These are phyloP conservation scores for Chydorus sphaericus DNA, from an alignment of 2,888 invertebrate genomes.

Conservation along the genomic window DNA sequence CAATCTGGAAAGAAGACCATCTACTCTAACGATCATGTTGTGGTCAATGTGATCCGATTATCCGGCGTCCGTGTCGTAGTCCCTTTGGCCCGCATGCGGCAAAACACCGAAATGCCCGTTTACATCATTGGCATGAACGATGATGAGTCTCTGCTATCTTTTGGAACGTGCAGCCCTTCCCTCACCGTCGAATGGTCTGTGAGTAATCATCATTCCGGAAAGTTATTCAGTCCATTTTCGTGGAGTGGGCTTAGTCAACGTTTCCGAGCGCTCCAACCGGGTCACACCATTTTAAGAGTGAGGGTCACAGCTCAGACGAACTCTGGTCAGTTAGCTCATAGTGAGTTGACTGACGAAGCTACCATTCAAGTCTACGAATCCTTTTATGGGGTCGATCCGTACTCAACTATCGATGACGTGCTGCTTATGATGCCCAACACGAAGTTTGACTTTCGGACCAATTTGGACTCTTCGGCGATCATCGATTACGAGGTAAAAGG, in stretches of 20 bases:
- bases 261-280: conserved; percentile 48
- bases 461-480: background rate
- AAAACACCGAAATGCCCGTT: conserved; percentile 51
- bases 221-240: conserved; percentile 18
- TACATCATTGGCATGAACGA: conserved; percentile 53
- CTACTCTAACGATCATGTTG: conserved; percentile 49
- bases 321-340: background rate
- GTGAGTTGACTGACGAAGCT: conserved; percentile 26
- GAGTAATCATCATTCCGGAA: conserved; percentile 41
- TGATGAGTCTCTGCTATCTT: conserved; percentile 50
- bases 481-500: conserved; percentile 19
- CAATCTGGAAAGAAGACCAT: conserved; percentile 43
- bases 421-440: conserved; percentile 9
- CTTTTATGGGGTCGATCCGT: background rate
- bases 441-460: background rate
- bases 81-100: conserved; percentile 50
- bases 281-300: conserved; percentile 35
- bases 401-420: background rate
- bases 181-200: conserved; percentile 50
- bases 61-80: conserved; percentile 50
- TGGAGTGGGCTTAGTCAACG: conserved; percentile 41
- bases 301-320: conserved; percentile 20
- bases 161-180: conserved; percentile 49
- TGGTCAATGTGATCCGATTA: conserved; percentile 50
- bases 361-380: conserved; percentile 6